Conservation (phyloP, 1,140 invertebrate species). For the Drosophila ambigua region DNA sequence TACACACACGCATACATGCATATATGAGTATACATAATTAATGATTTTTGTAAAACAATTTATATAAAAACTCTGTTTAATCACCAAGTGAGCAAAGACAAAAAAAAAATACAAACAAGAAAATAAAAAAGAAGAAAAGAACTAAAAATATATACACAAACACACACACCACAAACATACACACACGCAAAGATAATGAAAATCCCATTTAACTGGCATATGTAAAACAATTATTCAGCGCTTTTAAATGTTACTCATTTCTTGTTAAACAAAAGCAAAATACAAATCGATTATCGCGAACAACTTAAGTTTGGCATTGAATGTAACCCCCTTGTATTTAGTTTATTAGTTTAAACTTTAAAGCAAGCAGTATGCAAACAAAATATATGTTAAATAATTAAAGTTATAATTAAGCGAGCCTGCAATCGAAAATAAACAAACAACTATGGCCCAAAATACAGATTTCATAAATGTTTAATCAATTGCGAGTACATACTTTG, state of each 20-base stretch:
- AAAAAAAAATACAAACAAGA: conserved; percentile 42
- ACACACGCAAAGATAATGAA: conserved; percentile 49
- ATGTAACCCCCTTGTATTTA: conserved; percentile 62
- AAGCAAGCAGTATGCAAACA: conserved; percentile 43
- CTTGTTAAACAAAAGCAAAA: conserved; percentile 38
- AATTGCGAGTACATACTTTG: too few relatives aligned
- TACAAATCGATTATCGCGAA: conserved; percentile 37
- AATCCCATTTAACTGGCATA: conserved; percentile 59
- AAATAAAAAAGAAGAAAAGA: conserved; percentile 26
- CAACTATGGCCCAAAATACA: neutral
- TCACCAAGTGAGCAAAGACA: conserved; percentile 78
- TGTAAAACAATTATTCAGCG: conserved; percentile 55
- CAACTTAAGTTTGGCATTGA: conserved; percentile 67
- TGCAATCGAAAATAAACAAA: conserved; percentile 56
- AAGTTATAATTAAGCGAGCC: conserved; percentile 57
- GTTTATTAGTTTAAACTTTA: conserved; percentile 62
- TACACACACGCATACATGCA: conserved; percentile 23
- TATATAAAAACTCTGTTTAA: conserved; percentile 71
- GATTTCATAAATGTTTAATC: neutral
- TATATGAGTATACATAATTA: conserved; percentile 25
- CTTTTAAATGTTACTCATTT: conserved; percentile 78
- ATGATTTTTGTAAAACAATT: conserved; percentile 72
- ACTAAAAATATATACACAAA: conserved; percentile 45
- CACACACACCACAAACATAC: conserved; percentile 46
- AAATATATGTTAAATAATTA: conserved; percentile 54